Conservation (phyloP, 2,113 vertebrate genomes). For the Gadus chalcogrammus region DNA sequence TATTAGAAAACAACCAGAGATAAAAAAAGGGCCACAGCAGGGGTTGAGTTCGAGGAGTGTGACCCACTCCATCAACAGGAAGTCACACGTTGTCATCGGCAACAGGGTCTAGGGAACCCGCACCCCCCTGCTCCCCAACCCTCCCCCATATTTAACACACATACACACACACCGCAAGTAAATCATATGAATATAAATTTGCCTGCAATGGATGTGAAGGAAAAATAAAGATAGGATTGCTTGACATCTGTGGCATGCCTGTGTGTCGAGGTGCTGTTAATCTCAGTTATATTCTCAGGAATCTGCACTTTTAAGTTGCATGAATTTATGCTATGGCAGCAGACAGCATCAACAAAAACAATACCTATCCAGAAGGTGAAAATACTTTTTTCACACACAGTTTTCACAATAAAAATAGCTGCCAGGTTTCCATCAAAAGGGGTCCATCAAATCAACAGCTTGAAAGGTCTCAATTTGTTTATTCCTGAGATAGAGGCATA, state of each 20-base stretch:
- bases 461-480: no score
- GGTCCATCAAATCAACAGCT: no score
- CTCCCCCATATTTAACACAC: constrained; percentile 19
- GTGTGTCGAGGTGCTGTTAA: constrained; percentile 38
- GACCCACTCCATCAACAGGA: constrained; percentile 54
- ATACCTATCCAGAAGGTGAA: no score
- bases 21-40: constrained; percentile 38
- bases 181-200: constrained; percentile 35
- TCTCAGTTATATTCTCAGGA: constrained; percentile 56
- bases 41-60: constrained; percentile 13
- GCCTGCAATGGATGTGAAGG: constrained; percentile 30
- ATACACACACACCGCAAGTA: neutral
- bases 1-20: neutral
- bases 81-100: constrained; percentile 39
- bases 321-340: constrained; percentile 44
- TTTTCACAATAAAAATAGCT: no score
- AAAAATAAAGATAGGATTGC: constrained; percentile 41
- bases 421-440: no score
- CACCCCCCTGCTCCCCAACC: constrained; percentile 5
- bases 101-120: neutral
- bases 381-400: no score
- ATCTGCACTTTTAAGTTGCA: constrained; percentile 43
- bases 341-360: constrained; percentile 33
- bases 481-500: no score
- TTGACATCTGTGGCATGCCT: constrained; percentile 44